Conservation (phyloP, 1,140 invertebrate genomes). For the Cyclina sinensis region DNA sequence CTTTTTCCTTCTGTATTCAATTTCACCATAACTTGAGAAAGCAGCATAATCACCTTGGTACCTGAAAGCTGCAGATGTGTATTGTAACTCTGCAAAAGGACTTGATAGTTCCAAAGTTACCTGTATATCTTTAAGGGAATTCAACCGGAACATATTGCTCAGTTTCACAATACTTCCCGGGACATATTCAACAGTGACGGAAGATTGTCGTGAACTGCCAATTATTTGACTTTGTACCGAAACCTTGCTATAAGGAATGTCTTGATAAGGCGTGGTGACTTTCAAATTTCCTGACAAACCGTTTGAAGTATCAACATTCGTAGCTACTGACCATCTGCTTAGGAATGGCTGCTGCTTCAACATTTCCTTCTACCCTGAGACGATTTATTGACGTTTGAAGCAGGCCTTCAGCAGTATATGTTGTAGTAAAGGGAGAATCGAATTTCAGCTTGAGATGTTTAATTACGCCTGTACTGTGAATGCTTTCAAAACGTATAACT, state of each 20-base stretch:
- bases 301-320: conserved; percentile 13
- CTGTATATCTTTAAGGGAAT: not conserved
- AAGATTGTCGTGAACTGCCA: conserved; percentile 1
- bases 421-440: conserved; percentile 12
- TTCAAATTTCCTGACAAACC: conserved; percentile 34
- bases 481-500: not conserved
- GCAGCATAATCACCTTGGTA: conserved; percentile 3
- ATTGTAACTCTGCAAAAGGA: conserved; percentile 14
- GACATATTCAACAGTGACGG: conserved; percentile 10
- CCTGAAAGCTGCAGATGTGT: not conserved
- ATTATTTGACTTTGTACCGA: conserved; percentile 1
- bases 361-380: not conserved
- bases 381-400: not conserved
- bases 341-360: conserved; percentile 27
- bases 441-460: conserved; percentile 31
- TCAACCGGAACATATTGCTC: not conserved
- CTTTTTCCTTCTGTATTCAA: conserved; percentile 38
- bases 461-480: not conserved
- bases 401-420: conserved; percentile 5
- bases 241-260: conserved; percentile 3
- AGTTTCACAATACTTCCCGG: conserved; percentile 15
- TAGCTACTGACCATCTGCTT: conserved; percentile 4
- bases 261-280: conserved; percentile 9
- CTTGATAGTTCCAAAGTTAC: conserved; percentile 7
- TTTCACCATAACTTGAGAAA: conserved; percentile 9